Evolutionary conservation across 2,888 invertebrate genomes (phyloP).

Genomic region (Eupithecia centaureata): DNA sequence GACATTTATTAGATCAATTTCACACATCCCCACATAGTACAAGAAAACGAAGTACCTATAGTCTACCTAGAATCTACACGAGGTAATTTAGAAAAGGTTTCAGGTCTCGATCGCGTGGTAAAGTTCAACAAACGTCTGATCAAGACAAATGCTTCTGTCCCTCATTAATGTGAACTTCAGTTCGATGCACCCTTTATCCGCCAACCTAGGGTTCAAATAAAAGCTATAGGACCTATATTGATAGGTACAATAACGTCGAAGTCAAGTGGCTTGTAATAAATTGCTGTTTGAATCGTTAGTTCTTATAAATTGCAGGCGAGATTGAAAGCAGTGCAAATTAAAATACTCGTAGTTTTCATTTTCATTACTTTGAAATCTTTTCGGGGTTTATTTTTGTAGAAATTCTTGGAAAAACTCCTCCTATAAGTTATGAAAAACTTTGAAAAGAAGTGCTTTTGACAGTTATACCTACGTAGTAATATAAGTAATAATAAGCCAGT

Average conservation of each 20-base stretch:
- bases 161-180: constrained; percentile 3
- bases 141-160: constrained; percentile 1
- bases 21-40: no score
- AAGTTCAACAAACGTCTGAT: constrained; percentile 12
- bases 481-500: no score
- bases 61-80: no score
- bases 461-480: no score
- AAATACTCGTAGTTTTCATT: not conserved
- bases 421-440: not conserved
- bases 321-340: not conserved
- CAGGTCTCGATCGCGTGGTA: not conserved
- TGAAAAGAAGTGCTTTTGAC: not conserved
- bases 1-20: no score
- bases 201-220: not conserved
- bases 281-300: constrained; percentile 4
- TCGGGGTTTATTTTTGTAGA: not conserved
- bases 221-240: not conserved
- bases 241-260: constrained; percentile 8
- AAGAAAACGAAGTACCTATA: no score
- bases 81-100: not conserved
- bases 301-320: not conserved
- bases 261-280: constrained; percentile 2
- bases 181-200: constrained; percentile 6
- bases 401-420: not conserved
- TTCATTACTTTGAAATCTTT: not conserved